These are phyloP conservation scores for Drosophila quadrilineata DNA, from an alignment of 1,140 invertebrate genomes.

Conservation along the genomic window DNA sequence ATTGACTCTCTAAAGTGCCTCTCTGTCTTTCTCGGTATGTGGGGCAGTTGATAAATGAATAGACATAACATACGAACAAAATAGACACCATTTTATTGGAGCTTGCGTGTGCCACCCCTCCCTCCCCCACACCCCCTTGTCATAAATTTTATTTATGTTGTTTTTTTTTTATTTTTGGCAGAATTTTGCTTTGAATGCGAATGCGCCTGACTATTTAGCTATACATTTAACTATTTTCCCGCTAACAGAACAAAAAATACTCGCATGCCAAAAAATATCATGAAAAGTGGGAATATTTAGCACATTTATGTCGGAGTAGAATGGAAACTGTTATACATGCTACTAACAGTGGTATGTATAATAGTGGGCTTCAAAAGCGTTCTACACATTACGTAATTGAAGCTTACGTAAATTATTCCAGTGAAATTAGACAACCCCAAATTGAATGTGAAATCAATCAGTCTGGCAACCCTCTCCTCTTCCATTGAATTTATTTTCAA, in stretches of 20 bases:
- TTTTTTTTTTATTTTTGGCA: no score
- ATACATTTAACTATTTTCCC: constrained; percentile 9
- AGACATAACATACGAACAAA: constrained; percentile 15
- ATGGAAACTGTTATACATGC: no score
- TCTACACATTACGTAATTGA: no score
- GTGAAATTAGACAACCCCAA: no score
- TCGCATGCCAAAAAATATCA: no score
- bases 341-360: no score
- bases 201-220: constrained; percentile 9
- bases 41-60: constrained; percentile 15
- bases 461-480: background rate
- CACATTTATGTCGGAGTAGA: no score
- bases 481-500: background rate
- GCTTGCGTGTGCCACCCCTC: background rate
- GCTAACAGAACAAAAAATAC: background rate
- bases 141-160: constrained; percentile 28
- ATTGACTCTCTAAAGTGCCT: background rate
- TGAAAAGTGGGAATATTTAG: background rate
- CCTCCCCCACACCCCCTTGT: background rate
- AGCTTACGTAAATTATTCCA: no score
- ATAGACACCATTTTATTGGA: constrained; percentile 13
- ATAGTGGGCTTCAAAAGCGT: no score
- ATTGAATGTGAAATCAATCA: background rate
- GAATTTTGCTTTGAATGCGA: constrained; percentile 5
- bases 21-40: background rate